Evolutionary conservation across 2,797 vertebrate genomes (phyloP).

Genomic region (Betta splendens): DNA sequence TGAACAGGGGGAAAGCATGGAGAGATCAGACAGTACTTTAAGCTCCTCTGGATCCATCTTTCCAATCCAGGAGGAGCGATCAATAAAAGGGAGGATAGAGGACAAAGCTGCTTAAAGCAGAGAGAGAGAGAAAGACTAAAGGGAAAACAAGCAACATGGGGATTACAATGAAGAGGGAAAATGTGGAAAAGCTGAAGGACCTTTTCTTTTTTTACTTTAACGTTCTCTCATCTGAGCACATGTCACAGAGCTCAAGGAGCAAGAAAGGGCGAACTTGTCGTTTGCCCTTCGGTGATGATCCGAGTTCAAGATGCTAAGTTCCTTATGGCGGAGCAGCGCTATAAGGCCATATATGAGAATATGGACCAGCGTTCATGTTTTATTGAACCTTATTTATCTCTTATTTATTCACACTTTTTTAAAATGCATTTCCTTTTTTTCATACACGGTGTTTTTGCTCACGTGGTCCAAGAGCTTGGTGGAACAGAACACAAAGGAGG

Average conservation of each 20-base stretch:
- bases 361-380: conserved; percentile 73
- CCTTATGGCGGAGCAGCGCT: conserved; percentile 53
- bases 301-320: conserved; percentile 60
- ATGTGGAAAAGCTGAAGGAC: conserved; percentile 26
- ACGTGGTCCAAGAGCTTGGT: conserved; percentile 39
- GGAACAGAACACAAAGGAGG: conserved; percentile 17
- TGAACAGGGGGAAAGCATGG: conserved; percentile 30
- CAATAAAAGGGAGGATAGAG: conserved; percentile 19
- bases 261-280: conserved; percentile 35
- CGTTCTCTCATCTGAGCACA: conserved; percentile 71
- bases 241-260: conserved; percentile 72
- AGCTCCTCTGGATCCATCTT: conserved; percentile 48
- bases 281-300: conserved; percentile 73
- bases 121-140: conserved; percentile 39
- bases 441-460: conserved; percentile 49
- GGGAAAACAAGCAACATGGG: conserved; percentile 28
- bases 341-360: conserved; percentile 75
- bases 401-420: conserved; percentile 58
- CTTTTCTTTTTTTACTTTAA: conserved; percentile 54
- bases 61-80: conserved; percentile 47
- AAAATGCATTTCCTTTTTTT: conserved; percentile 62
- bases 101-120: neutral
- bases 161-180: conserved; percentile 13
- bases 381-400: conserved; percentile 76
- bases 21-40: conserved; percentile 15